Evolutionary conservation across 2,888 invertebrate genomes (phyloP).

Genomic region (Drosophila borborema): DNA sequence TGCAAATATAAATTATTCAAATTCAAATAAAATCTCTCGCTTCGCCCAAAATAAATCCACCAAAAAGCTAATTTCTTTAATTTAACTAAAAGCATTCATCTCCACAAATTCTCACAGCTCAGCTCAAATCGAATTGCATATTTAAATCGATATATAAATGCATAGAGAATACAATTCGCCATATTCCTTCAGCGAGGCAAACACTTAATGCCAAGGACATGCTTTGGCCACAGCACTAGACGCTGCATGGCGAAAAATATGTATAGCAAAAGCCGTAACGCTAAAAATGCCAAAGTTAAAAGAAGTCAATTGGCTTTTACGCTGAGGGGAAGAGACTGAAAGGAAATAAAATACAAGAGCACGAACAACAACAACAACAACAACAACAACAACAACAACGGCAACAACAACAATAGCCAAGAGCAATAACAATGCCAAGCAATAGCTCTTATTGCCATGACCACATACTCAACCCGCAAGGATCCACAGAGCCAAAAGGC

Average conservation of each 20-base stretch:
- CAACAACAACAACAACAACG: not conserved
- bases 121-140: not conserved
- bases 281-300: conserved; percentile 60
- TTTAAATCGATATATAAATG: conserved; percentile 6
- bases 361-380: conserved; percentile 32
- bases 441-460: conserved; percentile 53
- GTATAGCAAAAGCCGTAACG: conserved; percentile 43
- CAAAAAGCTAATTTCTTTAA: not conserved
- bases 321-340: not conserved
- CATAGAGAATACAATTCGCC: conserved; percentile 10
- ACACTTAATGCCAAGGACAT: conserved; percentile 63
- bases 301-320: conserved; percentile 49
- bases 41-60: too few relatives aligned
- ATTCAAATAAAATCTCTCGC: too few relatives aligned
- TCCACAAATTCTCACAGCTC: not conserved
- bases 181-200: not conserved
- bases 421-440: conserved; percentile 36
- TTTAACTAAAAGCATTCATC: not conserved
- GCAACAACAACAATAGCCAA: not conserved
- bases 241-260: conserved; percentile 7
- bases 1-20: too few relatives aligned
- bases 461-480: conserved; percentile 28
- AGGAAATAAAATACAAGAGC: conserved; percentile 7
- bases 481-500: conserved; percentile 16
- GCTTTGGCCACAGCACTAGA: not conserved